Evolutionary conservation across 1,140 invertebrate genomes (phyloP), one percentile per base, ranked within the genome.

Genomic region (Eumaeus atala): DNA sequence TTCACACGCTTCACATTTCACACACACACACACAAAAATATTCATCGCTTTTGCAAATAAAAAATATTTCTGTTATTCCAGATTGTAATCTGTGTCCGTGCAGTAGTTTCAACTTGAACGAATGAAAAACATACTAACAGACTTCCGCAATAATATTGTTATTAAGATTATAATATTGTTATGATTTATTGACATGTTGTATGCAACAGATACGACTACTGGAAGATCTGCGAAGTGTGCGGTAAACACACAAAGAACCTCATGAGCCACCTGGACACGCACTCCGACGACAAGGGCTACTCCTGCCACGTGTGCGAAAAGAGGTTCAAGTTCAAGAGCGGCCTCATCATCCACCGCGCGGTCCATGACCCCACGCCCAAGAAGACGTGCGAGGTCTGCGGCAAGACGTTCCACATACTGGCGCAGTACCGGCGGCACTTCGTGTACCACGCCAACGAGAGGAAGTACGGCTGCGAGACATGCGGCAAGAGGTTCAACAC

Each of bases 231-330:
- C 56, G 84, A 88, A 59, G 62, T 88, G 0, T 88, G 87, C 62
- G 87, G 87, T 0, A 87, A 86, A 54, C 65, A 78, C 36, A 87
- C 84, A 6, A 68, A 73, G 44, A 87, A 86, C 37, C 67, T 89
- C 9, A 70, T 87, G 35, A 88, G 88, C 59, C 90, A 91, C 48
- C 67, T 90, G 62, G 83, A 85, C 54, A 78, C 75, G 40, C 91
- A 92, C 59, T 88, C 88, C 2, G 84, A 77, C 0, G 85, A 87
- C 21, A 90, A 89, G 59, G 77, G 87, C 0, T 90, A 90, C 64
- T 74, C 72, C 9, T 92, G 91, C 64, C 67, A 88, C 14, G 67
- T 87, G 11, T 92, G 91, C 70, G 83, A 87, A 11, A 91, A 89
- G 65, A 86, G 72, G 48, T 90, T 89, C 58, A 87, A 82, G 35